Percentiles rank a stretch among this genome's conserved stretches.
Evolutionary conservation across 2,888 invertebrate genomes (phyloP).

Genomic region (Scaptomyza parva): DNA sequence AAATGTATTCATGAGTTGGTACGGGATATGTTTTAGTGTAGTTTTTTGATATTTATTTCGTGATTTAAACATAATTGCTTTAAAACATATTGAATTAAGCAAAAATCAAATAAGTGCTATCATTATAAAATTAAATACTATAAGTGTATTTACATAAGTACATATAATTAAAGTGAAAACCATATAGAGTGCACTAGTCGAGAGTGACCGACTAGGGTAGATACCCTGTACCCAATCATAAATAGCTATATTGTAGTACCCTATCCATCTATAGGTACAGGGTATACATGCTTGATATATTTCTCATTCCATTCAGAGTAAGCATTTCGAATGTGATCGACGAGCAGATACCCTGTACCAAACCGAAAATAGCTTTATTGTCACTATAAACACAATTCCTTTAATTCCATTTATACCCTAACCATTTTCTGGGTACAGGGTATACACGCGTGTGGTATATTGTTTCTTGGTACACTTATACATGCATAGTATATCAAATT

Average conservation of each 20-base stretch:
- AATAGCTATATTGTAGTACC: background rate
- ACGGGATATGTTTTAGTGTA: background rate
- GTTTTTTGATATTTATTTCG: background rate
- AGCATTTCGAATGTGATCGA: no score
- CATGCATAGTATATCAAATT: background rate
- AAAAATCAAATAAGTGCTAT: background rate
- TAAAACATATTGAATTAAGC: background rate
- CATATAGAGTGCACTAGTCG: no score
- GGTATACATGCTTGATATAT: no score
- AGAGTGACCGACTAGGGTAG: background rate
- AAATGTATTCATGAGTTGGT: background rate
- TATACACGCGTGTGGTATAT: slow-evolving; percentile 10
- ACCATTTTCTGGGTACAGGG: slow-evolving; percentile 2
- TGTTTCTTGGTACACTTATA: slow-evolving; percentile 5
- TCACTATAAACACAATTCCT: background rate
- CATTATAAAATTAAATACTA: background rate
- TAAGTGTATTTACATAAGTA: background rate
- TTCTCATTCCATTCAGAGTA: no score
- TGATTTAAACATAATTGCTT: background rate
- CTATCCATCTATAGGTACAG: no score
- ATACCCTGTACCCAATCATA: background rate
- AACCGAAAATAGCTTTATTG: background rate
- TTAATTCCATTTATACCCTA: background rate
- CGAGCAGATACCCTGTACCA: slow-evolving; percentile 2
- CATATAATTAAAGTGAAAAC: background rate